A percentile compares a stretch with the other conserved stretches of the same genome.
Evolutionary conservation across 1,140 invertebrate species (phyloP).

Genomic region (Lepidurus couesii): DNA sequence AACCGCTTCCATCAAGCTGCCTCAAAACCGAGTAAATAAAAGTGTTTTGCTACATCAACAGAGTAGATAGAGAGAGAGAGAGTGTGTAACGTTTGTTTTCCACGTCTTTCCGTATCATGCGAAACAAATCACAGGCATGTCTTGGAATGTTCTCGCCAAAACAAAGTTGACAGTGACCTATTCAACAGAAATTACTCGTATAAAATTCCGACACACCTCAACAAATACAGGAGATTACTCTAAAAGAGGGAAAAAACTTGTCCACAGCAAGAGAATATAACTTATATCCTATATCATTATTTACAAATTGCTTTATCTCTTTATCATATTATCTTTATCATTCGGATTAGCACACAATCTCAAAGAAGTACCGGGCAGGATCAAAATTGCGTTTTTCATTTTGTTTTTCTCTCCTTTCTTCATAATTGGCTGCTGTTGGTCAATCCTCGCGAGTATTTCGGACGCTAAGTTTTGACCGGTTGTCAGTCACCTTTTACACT

Average conservation of each 20-base stretch:
- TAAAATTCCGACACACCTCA: not conserved
- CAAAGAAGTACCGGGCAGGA: not conserved
- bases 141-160: conserved; percentile 13
- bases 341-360: not conserved
- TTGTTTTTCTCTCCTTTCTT: not conserved
- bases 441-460: not conserved
- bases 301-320: conserved; percentile 5
- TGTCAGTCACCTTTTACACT: not conserved
- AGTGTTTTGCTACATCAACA: not conserved
- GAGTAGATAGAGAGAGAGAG: not conserved
- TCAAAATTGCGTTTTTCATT: not conserved
- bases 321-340: not conserved
- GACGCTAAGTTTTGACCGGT: conserved; percentile 11
- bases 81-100: not conserved
- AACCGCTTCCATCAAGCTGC: not conserved
- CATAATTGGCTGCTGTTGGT: too few relatives aligned
- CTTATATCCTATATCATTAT: conserved; percentile 4
- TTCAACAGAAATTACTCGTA: not conserved
- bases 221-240: conserved; percentile 16
- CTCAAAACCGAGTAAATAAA: not conserved
- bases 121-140: conserved; percentile 19
- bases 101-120: not conserved
- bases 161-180: not conserved
- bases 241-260: not conserved
- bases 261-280: not conserved